A percentile compares a stretch with the other conserved stretches of the same genome.
phyloP scores from a whole-genome alignment of 2,888 invertebrate genomes.

The Mimachlamys varia region DNA sequence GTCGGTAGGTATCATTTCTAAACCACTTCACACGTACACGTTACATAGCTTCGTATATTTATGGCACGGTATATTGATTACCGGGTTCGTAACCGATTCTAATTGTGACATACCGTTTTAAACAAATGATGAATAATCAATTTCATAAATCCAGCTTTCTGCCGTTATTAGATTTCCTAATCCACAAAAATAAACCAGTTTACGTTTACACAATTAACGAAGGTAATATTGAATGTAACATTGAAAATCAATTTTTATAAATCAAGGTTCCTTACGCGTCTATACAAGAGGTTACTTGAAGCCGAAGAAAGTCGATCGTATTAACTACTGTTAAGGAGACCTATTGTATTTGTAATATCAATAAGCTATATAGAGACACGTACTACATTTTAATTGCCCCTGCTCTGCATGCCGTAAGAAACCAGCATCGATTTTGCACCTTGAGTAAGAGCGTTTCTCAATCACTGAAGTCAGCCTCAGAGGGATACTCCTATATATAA shows the following conservation, averaged over 20 bases:
- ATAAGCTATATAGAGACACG: constrained; percentile 11
- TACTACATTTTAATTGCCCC: neutral
- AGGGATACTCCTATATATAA: neutral
- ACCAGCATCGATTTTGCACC: constrained; percentile 23
- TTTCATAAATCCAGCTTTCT: neutral
- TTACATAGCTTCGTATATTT: neutral
- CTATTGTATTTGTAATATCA: constrained; percentile 17
- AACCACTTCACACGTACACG: neutral
- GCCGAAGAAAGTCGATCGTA: neutral
- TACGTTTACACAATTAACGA: neutral
- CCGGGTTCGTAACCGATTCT: neutral
- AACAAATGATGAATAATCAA: neutral
- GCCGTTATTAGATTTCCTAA: neutral
- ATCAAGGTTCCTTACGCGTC: neutral
- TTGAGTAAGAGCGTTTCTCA: neutral
- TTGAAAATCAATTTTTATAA: constrained; percentile 33
- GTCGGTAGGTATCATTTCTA: neutral
- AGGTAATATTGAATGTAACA: constrained; percentile 5
- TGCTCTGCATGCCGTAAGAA: constrained; percentile 19
- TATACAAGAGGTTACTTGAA: neutral
- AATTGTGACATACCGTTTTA: neutral
- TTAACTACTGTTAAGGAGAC: neutral
- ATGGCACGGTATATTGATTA: neutral
- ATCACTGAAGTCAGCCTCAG: constrained; percentile 20
- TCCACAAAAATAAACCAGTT: neutral